These are phyloP conservation scores for Zeuzera pyrina DNA, from an alignment of 2,888 invertebrate genomes.

Conservation along the genomic window DNA sequence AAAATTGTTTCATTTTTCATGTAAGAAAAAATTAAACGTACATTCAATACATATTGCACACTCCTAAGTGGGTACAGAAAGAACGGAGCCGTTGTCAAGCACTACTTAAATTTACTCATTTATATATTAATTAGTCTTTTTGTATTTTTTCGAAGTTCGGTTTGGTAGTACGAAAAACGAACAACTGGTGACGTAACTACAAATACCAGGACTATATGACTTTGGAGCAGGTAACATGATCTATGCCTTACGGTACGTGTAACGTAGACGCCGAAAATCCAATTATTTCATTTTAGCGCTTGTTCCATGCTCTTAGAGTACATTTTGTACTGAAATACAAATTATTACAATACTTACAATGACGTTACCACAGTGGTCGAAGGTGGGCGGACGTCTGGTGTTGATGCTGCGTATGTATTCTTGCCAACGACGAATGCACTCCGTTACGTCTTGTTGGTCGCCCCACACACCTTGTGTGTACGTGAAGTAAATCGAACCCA, in stretches of 20 bases:
- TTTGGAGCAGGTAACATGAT: constrained; percentile 20
- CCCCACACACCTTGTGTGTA: constrained; percentile 65
- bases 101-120: too few species aligned
- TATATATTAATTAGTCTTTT: too few species aligned
- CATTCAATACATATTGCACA: too few species aligned
- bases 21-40: too few species aligned
- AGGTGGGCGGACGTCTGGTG: constrained; percentile 52
- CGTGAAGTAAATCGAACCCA: constrained; percentile 57
- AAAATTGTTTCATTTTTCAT: too few species aligned
- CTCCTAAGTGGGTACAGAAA: too few species aligned
- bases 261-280: background rate
- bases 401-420: constrained; percentile 56
- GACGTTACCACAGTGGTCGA: constrained; percentile 53
- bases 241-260: background rate
- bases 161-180: background rate
- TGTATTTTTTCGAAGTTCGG: background rate
- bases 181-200: constrained; percentile 54
- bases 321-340: constrained; percentile 1
- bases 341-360: constrained; percentile 37
- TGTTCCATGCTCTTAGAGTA: constrained; percentile 1
- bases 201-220: constrained; percentile 42
- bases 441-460: constrained; percentile 54
- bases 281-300: too few species aligned
- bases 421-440: constrained; percentile 55
- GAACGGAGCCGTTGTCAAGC: too few species aligned